Evolutionary conservation across 2,113 vertebrate genomes (phyloP).

Genomic region (Cervus canadensis): DNA sequence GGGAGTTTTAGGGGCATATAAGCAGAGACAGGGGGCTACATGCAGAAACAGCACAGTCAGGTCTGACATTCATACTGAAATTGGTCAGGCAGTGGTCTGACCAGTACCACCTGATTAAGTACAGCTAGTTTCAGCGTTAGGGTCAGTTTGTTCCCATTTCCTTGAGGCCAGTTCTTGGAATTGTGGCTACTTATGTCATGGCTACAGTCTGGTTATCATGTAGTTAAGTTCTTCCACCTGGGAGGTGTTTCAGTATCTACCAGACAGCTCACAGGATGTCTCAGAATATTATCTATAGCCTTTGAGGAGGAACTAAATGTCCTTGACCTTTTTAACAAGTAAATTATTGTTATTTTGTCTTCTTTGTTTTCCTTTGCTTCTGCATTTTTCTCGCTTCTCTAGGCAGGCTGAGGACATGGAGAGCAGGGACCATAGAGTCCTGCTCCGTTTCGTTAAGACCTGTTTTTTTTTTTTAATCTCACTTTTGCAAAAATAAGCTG

Average conservation of each 20-base stretch:
- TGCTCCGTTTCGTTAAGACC: not conserved
- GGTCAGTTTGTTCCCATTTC: not conserved
- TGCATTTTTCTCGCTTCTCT: not conserved
- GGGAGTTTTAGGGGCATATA: not conserved
- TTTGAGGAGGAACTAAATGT: not conserved
- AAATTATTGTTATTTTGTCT: not conserved
- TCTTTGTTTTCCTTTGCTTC: not conserved
- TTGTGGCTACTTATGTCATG: not conserved
- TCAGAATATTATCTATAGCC: not conserved
- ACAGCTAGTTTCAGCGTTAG: not conserved
- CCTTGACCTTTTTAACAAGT: not conserved
- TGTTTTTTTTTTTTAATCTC: not conserved
- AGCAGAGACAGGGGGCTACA: not conserved
- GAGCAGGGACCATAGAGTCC: not conserved
- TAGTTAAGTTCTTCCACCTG: not conserved
- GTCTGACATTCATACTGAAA: not conserved
- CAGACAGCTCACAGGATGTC: not conserved
- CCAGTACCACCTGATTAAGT: not conserved
- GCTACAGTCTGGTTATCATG: not conserved
- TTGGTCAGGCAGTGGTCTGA: not conserved
- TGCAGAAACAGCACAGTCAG: not conserved
- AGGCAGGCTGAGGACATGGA: not conserved
- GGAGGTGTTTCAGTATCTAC: not conserved
- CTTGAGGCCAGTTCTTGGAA: not conserved
- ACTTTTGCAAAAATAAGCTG: slow-evolving; percentile 13